A percentile compares a stretch with the other conserved stretches of the same genome.
phyloP scores from a whole-genome alignment of 2,888 invertebrate genomes.

The Diarsia dahlii region DNA sequence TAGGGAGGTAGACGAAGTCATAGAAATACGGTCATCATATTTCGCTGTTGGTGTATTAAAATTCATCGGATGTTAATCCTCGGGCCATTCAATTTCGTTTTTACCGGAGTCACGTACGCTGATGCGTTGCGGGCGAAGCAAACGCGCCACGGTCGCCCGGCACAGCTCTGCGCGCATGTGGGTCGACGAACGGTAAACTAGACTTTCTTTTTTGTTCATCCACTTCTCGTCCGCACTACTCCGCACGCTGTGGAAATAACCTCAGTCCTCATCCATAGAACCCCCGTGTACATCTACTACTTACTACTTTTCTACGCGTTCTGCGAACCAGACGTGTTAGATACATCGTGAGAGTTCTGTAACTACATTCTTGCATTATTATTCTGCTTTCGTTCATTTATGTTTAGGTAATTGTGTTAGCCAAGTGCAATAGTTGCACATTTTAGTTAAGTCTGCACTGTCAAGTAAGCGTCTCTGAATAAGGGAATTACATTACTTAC shows the following conservation, averaged over 20 bases:
- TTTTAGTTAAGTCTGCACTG: constrained; percentile 29
- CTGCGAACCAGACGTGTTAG: constrained; percentile 45
- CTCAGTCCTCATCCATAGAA: constrained; percentile 59
- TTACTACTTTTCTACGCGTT: constrained; percentile 43
- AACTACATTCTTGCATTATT: constrained; percentile 14
- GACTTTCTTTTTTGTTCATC: constrained; percentile 87
- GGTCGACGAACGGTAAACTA: constrained; percentile 87
- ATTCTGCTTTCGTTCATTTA: constrained; percentile 16
- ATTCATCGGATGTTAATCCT: constrained; percentile 63
- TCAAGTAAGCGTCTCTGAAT: constrained; percentile 31
- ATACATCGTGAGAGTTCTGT: constrained; percentile 14
- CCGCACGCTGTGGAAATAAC: constrained; percentile 58
- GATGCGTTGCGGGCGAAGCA: constrained; percentile 46
- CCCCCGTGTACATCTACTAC: constrained; percentile 51
- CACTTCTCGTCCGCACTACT: constrained; percentile 68
- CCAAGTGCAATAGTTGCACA: constrained; percentile 32
- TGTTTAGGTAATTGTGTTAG: constrained; percentile 12
- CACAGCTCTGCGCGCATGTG: constrained; percentile 73
- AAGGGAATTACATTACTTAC: not conserved
- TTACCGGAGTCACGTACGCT: constrained; percentile 79
- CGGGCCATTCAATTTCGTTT: constrained; percentile 78
- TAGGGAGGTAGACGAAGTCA: constrained; percentile 8
- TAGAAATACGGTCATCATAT: constrained; percentile 38
- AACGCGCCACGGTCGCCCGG: constrained; percentile 58
- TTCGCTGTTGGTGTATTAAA: constrained; percentile 46